Base-by-base conservation (phyloP, 2,797 vertebrate genomes). In the Hozukius guyotensis region DNA sequence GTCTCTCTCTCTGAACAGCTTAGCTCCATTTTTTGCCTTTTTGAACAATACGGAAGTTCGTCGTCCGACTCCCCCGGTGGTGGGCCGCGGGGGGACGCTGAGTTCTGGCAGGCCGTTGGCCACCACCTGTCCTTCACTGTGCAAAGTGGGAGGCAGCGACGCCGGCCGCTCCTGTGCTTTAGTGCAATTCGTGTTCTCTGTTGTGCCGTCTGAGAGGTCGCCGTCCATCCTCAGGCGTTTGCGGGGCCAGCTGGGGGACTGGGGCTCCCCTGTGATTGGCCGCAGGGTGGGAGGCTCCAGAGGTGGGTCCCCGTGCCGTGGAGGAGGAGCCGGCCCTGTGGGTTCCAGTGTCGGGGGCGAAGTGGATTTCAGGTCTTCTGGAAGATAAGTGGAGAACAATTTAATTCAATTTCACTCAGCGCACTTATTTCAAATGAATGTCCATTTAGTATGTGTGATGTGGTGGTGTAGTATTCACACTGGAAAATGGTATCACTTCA, bases 321-420 rank as follows among this genome's bases (percentile, higher is more conserved):
- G 95, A 69, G 97, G 96, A 42, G 97, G 97, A 27, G 96, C 96
- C 0, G 97, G 97, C 81, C 97, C 97, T 1, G 98, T 98, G 42
- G 97, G 98, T 90, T 99, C 98, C 90, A 99, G 94, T 78, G 96
- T 98, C 2, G 98, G 98, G 70, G 98, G 98, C 0, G 97, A 96
- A 0, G 95, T 95, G 83, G 96, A 95, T 93, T 97, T 99, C 84
- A 96, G 92, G 90, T 97, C 97, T 87, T 98, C 98, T 98, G 93
- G 65, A 96, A 95, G 85, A 72, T 75, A 71, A 29, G 88, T 91
- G 78, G 16, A 52, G 24, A 72, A 32, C 49, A 77, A 66, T 61
- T 4, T 25, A 73, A 78, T 67, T 85, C 4, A 70, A 46, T 77
- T 68, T 81, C 38, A 49, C 42, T 71, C 62, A 2, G n/a, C 5